Conservation (phyloP, 2,797 vertebrate genomes). For the Scolopax bukidnonensis region DNA sequence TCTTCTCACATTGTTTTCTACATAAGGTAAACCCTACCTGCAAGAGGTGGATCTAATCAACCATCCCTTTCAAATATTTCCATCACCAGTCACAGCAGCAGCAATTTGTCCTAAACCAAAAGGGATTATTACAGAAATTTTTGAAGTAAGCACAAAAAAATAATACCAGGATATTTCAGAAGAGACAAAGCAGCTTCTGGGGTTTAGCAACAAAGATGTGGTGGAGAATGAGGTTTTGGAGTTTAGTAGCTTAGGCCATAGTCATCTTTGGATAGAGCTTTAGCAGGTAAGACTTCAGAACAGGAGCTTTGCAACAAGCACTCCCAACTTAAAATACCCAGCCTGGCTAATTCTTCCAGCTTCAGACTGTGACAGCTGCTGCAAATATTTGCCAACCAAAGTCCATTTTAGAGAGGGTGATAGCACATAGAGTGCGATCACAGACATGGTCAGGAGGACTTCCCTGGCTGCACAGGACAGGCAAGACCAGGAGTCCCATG, state of each 20-base stretch:
- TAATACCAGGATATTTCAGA: neutral
- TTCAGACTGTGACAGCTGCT: neutral
- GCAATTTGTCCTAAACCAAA: neutral
- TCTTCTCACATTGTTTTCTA: neutral
- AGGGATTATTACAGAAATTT: neutral
- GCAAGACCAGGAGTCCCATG: neutral
- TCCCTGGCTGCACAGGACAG: neutral
- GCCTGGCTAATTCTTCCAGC: neutral
- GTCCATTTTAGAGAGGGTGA: neutral
- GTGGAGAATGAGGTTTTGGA: neutral
- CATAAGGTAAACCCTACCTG: neutral
- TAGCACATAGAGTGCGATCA: rapidly evolving
- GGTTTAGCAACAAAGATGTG: neutral
- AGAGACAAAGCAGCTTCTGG: neutral
- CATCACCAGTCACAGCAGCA: neutral
- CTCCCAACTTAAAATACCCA: neutral
- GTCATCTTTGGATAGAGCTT: neutral
- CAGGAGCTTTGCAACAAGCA: neutral
- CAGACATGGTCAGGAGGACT: neutral
- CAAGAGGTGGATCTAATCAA: neutral
- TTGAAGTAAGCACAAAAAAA: neutral
- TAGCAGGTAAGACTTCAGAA: neutral
- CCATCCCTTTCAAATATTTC: neutral
- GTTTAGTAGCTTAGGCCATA: neutral
- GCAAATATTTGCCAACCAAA: neutral